A percentile compares a stretch with the other conserved stretches of the same genome.
phyloP scores from a whole-genome alignment of 1,140 invertebrate genomes.

The Episyrphus balteatus region DNA sequence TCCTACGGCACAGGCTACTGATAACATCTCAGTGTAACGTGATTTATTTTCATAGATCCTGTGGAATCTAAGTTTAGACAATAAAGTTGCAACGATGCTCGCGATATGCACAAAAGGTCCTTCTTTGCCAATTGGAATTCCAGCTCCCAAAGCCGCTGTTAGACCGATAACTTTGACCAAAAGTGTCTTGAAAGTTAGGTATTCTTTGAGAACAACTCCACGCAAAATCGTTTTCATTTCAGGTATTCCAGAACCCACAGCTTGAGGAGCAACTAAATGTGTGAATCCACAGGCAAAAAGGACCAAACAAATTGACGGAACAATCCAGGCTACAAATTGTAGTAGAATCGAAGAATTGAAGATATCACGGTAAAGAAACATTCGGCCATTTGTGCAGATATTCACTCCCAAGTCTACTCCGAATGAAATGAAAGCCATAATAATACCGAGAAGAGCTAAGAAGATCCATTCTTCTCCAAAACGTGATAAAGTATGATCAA shows the following conservation, averaged over 20 bases:
- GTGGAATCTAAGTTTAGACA: conserved; percentile 88
- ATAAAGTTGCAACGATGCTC: conserved; percentile 84
- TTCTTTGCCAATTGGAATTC: conserved; percentile 95
- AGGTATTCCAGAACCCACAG: conserved; percentile 94
- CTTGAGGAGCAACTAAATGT: conserved; percentile 86
- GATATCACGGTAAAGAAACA: conserved; percentile 85
- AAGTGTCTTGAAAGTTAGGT: conserved; percentile 88
- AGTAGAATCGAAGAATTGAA: conserved; percentile 57
- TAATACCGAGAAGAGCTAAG: conserved; percentile 82
- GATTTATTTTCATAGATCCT: conserved; percentile 93
- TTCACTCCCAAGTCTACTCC: conserved; percentile 91
- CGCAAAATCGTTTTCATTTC: conserved; percentile 99
- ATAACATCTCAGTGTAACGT: conserved; percentile 88
- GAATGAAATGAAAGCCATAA: conserved; percentile 93
- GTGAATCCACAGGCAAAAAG: conserved; percentile 91
- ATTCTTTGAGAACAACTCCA: conserved; percentile 94
- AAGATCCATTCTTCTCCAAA: conserved; percentile 97
- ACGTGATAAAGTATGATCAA: conserved; percentile 78
- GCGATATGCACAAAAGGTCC: conserved; percentile 96
- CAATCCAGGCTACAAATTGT: conserved; percentile 85
- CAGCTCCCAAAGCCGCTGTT: conserved; percentile 89
- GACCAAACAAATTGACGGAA: conserved; percentile 76
- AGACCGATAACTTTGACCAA: conserved; percentile 94
- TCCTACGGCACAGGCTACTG: conserved; percentile 91
- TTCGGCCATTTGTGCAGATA: conserved; percentile 84